Conservation (phyloP, 2,113 vertebrate genomes). For the Gadus macrocephalus region DNA sequence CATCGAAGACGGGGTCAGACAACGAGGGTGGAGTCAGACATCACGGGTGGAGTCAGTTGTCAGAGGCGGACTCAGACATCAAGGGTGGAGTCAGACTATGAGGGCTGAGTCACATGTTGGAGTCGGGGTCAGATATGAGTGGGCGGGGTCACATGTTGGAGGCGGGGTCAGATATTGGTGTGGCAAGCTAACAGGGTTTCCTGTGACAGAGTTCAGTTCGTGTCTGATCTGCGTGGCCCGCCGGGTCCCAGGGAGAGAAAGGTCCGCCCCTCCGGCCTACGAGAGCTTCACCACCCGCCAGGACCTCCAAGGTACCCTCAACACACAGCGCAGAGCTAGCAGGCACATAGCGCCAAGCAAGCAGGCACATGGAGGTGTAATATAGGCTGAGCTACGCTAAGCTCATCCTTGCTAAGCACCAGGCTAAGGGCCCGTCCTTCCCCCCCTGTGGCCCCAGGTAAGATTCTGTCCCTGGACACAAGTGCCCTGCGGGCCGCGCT, state of each 20-base stretch:
- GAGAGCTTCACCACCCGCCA: conserved; percentile 96
- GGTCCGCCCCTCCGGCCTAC: conserved; percentile 79
- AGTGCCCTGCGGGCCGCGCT: conserved; percentile 90
- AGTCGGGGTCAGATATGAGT: no score
- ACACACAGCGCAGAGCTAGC: no score
- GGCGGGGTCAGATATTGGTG: background rate
- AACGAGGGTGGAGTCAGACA: no score
- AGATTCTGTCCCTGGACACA: conserved; percentile 95
- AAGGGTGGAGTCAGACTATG: no score
- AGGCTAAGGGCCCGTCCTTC: no score
- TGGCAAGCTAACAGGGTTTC: background rate
- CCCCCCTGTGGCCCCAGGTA: conserved; percentile 68
- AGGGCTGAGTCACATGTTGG: no score
- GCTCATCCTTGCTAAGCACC: background rate
- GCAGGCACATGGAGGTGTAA: no score
- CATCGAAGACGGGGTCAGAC: no score
- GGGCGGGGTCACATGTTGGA: no score
- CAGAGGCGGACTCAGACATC: no score
- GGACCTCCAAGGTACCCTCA: conserved; percentile 87
- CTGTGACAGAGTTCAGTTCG: conserved; percentile 78
- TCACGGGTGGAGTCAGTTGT: no score
- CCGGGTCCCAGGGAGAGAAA: conserved; percentile 91
- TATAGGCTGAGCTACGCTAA: background rate
- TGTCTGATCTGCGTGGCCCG: conserved; percentile 98
- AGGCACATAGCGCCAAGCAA: no score